A percentile compares a stretch with the other conserved stretches of the same genome.
Conservation (phyloP, 1,140 invertebrate species). For the Brachionus sp. region DNA sequence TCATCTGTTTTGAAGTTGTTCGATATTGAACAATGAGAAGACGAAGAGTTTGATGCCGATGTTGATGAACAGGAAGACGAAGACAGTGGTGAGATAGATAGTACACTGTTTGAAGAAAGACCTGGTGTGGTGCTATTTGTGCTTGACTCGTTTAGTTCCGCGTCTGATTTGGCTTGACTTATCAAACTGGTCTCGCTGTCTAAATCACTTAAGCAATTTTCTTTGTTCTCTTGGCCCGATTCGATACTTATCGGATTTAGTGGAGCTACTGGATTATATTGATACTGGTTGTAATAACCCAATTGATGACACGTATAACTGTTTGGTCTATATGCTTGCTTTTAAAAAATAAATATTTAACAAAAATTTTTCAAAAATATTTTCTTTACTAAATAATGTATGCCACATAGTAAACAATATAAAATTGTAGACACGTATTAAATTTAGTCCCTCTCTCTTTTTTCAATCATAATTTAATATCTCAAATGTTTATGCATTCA, state of each 20-base stretch:
- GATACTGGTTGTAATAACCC: neutral
- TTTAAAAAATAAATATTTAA: neutral
- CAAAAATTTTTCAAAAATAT: neutral
- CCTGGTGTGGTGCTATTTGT: neutral
- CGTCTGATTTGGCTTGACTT: conserved; percentile 11
- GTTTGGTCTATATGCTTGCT: neutral
- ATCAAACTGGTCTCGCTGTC: conserved; percentile 2
- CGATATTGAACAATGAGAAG: conserved; percentile 23
- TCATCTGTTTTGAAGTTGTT: neutral
- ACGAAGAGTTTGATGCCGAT: neutral
- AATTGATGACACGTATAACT: neutral
- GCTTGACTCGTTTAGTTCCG: conserved; percentile 16
- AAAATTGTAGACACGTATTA: conserved; percentile 3
- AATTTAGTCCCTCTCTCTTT: neutral
- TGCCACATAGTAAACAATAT: conserved; percentile 20
- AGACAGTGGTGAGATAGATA: conserved; percentile 9
- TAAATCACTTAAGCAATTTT: neutral
- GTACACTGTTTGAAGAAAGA: neutral
- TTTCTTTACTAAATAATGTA: neutral
- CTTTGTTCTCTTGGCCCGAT: neutral
- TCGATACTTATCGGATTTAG: neutral
- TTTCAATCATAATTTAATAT: neutral
- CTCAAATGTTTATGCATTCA: neutral
- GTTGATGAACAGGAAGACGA: conserved; percentile 37
- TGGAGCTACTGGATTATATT: neutral